These are phyloP conservation scores for Celastrina argiolus DNA, from an alignment of 2,888 invertebrate species.

Conservation along the genomic window DNA sequence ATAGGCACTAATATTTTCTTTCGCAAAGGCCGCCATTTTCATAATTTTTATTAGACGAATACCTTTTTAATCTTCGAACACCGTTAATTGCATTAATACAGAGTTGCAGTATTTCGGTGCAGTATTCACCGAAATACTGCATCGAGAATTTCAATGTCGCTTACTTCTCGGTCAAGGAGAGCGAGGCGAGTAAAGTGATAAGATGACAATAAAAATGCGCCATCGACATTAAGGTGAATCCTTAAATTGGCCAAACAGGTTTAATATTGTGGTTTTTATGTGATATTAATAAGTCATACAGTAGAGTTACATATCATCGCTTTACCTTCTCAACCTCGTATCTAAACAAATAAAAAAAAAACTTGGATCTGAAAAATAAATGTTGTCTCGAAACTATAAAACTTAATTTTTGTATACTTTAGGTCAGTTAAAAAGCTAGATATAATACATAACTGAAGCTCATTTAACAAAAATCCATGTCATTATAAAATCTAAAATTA, in stretches of 20 bases:
- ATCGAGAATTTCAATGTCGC: slow-evolving; percentile 7
- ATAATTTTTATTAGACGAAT: background rate
- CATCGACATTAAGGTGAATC: background rate
- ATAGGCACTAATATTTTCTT: background rate
- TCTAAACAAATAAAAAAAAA: too few relatives aligned
- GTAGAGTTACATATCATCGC: too few relatives aligned
- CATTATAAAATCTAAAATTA: too few relatives aligned
- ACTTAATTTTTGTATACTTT: too few relatives aligned
- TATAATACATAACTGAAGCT: too few relatives aligned
- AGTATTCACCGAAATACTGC: background rate
- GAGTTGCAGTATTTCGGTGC: background rate
- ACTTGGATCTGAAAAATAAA: too few relatives aligned
- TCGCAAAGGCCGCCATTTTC: background rate
- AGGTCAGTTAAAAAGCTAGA: too few relatives aligned
- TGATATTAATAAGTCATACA: too few relatives aligned
- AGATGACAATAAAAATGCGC: slow-evolving; percentile 10
- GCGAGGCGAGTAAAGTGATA: background rate
- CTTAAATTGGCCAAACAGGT: background rate
- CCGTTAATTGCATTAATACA: background rate
- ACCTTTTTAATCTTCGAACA: background rate
- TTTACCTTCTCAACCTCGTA: too few relatives aligned
- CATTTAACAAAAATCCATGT: too few relatives aligned
- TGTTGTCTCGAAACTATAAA: too few relatives aligned
- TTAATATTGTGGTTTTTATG: background rate
- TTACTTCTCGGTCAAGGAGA: slow-evolving; percentile 5